Base-by-base conservation (phyloP, 2,113 vertebrate species). In the Micromys minutus region DNA sequence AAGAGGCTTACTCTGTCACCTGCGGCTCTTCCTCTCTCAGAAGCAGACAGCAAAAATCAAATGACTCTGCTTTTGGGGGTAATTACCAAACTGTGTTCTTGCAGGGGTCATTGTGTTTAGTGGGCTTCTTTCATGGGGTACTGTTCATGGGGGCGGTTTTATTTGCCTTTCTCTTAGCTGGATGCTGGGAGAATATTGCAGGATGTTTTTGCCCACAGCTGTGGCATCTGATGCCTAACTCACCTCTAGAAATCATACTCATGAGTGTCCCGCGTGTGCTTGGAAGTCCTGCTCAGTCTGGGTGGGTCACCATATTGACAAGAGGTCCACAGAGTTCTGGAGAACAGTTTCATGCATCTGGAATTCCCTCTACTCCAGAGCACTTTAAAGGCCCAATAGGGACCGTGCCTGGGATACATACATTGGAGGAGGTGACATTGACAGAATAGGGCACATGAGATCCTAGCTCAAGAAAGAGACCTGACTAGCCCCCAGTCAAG, bases 1-100 rank as follows among this genome's bases (percentile, higher is more conserved):
- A 98, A 94, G 98, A 98, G 84, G 97, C 98, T 95, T 99, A 98
- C 93, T 98, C 97, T 94, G 96, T 99, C 89, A 98, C 97, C 97
- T 99, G 98, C 69, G 98, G 98, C 96, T 97, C 94, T 87, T 97
- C 98, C 93, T 97, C 98, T 94, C 97, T 97, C 96, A 98, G 98
- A 98, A 98, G 90, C 97, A 98, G 98, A 95, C 98, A 97, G 65
- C 97, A 98, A 94, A 98, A 98, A 87, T 94, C 97, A 96, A 98
- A 98, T 94, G 97, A 98, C 81, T 98, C 98, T 88, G 90, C 96
- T 96, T 97, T 94, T 21, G 91, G 98, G 97, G 98, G 98, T 99
- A 99, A 98, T 97, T 93, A 97, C 97, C 92, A 96, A 76, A 96
- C 94, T 91, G 50, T 98, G 72, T 96, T 98, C 71, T 81, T 59